Evolutionary conservation across 1,140 invertebrate genomes (phyloP), one percentile per base, ranked within the genome.

Genomic region (Drosophila gunungcola): DNA sequence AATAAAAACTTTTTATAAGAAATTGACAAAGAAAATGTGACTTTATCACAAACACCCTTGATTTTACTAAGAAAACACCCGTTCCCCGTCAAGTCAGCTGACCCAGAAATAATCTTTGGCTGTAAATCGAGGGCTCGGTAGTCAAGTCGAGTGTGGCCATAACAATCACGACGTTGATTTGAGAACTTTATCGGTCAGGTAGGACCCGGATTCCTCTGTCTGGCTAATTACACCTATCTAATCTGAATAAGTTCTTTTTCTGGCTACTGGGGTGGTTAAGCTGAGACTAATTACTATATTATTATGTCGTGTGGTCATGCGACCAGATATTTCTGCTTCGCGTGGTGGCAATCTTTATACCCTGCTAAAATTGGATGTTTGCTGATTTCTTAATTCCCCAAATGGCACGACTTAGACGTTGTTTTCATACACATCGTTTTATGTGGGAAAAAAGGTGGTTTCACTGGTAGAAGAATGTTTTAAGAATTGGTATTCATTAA

Each of bases 121-220:
- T 42, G 69, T 88, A 86, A 86, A 89, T 89, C 68, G 36, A 16
- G 34, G 46, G 36, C 45, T 42, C 55, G 32, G 32, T 21, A 10
- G 32, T 57, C 38, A 64, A 86, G 69, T 86, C 45, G 27, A 81
- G 82, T 81, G 83, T 75, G 69, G 36, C 72, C 29, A 68, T 86
- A 86, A 86, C 86, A 86, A 86, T 86, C 82, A 78, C 69, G 63
- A 54, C 78, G 68, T 56, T 77, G 67, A 77, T 80, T 80, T 68
- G 58, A 64, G 53, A 64, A 39, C 67, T 80, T 68, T 69, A 45
- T 60, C 63, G 55, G 53, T 56, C 27, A 54, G 70, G 29, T 55
- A 45, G 51, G 13, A 52, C 16, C 32, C 46, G 54, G 25, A 73
- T 13, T 61, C 48, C 46, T n/a, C 29, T 12, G 41, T 41, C 57